Evolutionary conservation across 2,797 vertebrate genomes (phyloP).

Genomic region (Anguilla obscura): DNA sequence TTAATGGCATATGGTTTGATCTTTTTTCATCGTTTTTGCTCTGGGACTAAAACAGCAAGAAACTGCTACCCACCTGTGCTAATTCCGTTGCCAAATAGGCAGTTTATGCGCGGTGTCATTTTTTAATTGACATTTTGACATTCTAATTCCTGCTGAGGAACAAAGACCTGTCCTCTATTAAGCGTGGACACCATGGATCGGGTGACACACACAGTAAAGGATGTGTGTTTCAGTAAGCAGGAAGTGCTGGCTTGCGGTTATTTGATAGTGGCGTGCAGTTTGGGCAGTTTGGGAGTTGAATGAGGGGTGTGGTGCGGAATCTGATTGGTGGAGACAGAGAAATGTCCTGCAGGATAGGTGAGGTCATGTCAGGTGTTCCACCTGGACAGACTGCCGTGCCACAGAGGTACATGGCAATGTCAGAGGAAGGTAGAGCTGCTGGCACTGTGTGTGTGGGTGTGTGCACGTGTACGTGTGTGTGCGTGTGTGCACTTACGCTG

Average conservation of each 20-base stretch:
- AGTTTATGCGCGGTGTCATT: not conserved
- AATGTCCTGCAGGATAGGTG: not conserved
- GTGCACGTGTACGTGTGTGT: constrained; percentile 19
- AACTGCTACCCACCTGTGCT: not conserved
- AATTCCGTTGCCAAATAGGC: not conserved
- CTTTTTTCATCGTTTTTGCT: not conserved
- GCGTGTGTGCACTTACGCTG: not conserved
- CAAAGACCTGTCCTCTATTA: not conserved
- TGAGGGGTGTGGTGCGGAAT: not conserved
- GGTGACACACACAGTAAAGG: not conserved
- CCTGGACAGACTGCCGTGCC: not conserved
- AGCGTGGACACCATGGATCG: not conserved
- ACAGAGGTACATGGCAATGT: not conserved
- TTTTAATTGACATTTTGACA: not conserved
- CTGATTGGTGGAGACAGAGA: not conserved
- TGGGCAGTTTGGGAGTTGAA: not conserved
- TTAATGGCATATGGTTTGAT: not conserved
- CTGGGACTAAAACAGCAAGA: not conserved
- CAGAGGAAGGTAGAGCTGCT: not conserved
- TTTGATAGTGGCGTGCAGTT: not conserved
- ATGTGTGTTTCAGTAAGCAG: not conserved
- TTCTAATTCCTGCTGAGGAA: not conserved
- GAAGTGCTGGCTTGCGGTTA: not conserved
- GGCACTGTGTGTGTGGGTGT: not conserved
- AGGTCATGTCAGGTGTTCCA: not conserved